Conservation (phyloP, 2,113 vertebrate species). For the Ailurus styani region DNA sequence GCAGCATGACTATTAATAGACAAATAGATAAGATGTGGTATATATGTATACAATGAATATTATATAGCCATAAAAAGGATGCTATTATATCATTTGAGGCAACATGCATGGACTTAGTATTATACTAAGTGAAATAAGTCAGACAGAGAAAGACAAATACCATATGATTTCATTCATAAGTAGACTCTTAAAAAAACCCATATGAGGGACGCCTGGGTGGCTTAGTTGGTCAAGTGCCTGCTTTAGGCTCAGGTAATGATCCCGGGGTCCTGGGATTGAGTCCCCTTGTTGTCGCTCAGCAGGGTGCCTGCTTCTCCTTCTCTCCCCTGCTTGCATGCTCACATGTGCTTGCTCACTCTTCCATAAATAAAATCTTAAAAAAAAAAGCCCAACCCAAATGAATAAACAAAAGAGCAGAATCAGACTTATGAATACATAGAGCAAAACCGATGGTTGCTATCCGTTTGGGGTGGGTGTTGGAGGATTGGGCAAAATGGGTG, state of each 20-base stretch:
- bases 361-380: no score
- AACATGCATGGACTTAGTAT: neutral
- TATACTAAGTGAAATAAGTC: neutral
- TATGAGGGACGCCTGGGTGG: no score
- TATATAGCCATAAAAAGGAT: neutral
- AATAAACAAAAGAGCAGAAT: neutral
- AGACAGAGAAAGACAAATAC: neutral
- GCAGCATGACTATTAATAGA: neutral
- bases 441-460: neutral
- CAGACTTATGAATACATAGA: neutral
- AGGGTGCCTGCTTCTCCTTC: no score
- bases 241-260: no score
- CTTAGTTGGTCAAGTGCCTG: no score
- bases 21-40: neutral
- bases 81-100: neutral
- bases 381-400: neutral
- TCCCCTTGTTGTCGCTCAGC: no score
- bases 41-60: neutral
- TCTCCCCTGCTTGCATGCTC: no score
- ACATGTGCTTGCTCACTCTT: no score
- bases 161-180: neutral
- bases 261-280: no score
- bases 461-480: neutral
- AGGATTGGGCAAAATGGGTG: neutral
- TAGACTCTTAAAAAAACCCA: neutral